phyloP scores from a whole-genome alignment of 2,888 invertebrate species.

The Trissonchulus sp. region DNA sequence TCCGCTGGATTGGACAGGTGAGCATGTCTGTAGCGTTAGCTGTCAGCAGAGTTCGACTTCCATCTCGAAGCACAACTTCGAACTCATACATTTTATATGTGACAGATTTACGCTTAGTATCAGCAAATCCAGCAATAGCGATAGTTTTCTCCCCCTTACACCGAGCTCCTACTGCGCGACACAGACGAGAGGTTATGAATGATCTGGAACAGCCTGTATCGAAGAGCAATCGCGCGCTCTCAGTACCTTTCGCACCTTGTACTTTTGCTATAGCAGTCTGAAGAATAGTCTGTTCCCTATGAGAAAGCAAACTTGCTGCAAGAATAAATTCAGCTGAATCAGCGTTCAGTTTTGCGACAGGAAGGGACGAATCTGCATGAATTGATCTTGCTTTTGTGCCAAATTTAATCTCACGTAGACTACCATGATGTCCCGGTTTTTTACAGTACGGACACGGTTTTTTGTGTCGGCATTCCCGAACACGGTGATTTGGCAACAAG shows the following conservation, averaged over 20 bases:
- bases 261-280: slow-evolving; percentile 16
- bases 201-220: too few relatives aligned
- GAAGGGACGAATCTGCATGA: too few relatives aligned
- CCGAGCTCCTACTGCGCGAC: slow-evolving; percentile 7
- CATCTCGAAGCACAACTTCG: slow-evolving; percentile 6
- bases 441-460: slow-evolving; percentile 15
- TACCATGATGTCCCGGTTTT: slow-evolving; percentile 15
- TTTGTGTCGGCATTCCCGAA: slow-evolving; percentile 15
- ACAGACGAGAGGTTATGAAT: slow-evolving; percentile 1
- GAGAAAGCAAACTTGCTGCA: slow-evolving; percentile 15
- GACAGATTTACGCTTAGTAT: slow-evolving; percentile 2
- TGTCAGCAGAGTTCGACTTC: not conserved
- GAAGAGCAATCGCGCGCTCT: slow-evolving; percentile 13
- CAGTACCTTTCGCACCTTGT: not conserved
- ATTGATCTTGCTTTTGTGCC: not conserved
- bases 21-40: slow-evolving; percentile 5
- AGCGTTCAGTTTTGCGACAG: too few relatives aligned
- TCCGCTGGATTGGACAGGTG: slow-evolving; percentile 14
- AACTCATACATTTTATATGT: slow-evolving; percentile 5
- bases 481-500: not conserved
- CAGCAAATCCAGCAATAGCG: slow-evolving; percentile 15
- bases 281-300: slow-evolving; percentile 17
- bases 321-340: too few relatives aligned
- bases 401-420: slow-evolving; percentile 13
- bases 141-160: slow-evolving; percentile 6